phyloP scores from a whole-genome alignment of 2,888 invertebrate species.

The Nomada ruficornis region DNA sequence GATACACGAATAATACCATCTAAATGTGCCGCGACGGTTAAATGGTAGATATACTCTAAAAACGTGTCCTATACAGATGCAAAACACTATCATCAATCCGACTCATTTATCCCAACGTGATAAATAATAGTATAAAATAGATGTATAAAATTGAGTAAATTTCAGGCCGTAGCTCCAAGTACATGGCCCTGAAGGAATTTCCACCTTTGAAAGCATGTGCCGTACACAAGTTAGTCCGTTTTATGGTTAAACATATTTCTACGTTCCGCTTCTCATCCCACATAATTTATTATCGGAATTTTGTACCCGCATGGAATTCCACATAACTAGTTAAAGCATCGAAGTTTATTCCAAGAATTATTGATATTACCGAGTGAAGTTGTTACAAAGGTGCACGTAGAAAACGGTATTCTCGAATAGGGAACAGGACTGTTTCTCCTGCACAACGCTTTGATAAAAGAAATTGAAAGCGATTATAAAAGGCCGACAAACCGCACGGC shows the following conservation, averaged over 20 bases:
- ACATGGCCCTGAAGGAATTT: too few relatives aligned
- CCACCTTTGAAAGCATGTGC: too few relatives aligned
- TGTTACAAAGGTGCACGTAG: neutral
- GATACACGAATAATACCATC: too few relatives aligned
- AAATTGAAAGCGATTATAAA: constrained; percentile 11
- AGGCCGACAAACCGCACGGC: neutral
- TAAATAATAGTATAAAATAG: too few relatives aligned
- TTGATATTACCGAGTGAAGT: neutral
- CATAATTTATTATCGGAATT: too few relatives aligned
- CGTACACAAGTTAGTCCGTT: neutral
- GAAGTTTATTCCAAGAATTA: neutral
- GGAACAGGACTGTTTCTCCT: neutral
- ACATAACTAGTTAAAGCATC: neutral
- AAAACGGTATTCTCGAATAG: neutral
- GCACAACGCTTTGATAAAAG: neutral
- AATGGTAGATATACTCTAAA: too few relatives aligned
- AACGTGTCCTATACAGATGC: too few relatives aligned
- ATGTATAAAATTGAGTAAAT: too few relatives aligned
- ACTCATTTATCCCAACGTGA: too few relatives aligned
- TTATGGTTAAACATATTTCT: neutral
- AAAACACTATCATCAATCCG: too few relatives aligned
- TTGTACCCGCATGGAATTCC: neutral
- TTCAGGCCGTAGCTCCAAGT: too few relatives aligned
- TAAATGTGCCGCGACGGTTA: too few relatives aligned
- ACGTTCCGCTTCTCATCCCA: neutral